Evolutionary conservation across 2,888 invertebrate genomes (phyloP), one percentile per base, ranked within the genome.

Genomic region (Ophioninae sp.): DNA sequence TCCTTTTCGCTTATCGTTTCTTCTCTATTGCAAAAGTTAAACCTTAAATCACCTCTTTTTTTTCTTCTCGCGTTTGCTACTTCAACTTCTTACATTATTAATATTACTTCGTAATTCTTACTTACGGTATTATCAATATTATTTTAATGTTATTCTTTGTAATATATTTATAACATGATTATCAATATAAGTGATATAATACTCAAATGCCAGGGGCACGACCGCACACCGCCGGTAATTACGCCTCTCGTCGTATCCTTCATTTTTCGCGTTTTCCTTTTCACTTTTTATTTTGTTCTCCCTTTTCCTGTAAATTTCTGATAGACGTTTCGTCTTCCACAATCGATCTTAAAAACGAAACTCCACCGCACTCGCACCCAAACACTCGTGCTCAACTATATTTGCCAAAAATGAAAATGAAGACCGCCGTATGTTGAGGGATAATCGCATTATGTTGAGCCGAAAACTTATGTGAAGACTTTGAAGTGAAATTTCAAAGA

Each of bases 71-170:
- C 50, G 17, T 50, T 50, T 50, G 50, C 50, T 50, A 50, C 50
- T 17, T 50, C 87, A 86, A 88, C 87, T 91, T 87, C 88, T 90
- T 89, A 89, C 89, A 89, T 88, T 89, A 90, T 91, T 88, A 91
- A 89, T 89, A 91, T 91, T 91, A 91, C 87, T 89, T 88, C 86
- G 90, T 90, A 91, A 91, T 90, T 91, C 90, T 92, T 92, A 92
- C 91, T 91, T 91, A 90, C 89, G 90, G 89, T 90, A 90, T 91
- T 91, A 90, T 90, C 89, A 91, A 91, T 91, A 91, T 91, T 92
- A 90, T 67, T 79, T 85, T 77, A 79, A 83, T 81, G 85, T 81
- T 86, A 85, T 86, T 86, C 81, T 85, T 85, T 86, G 77, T 84
- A 85, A 87, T 86, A 87, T 87, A 87, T 90, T 90, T 88, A 88